Evolutionary conservation across 2,797 vertebrate genomes (phyloP), one percentile per base, ranked within the genome.

Genomic region (Melanotaenia maccullochi): DNA sequence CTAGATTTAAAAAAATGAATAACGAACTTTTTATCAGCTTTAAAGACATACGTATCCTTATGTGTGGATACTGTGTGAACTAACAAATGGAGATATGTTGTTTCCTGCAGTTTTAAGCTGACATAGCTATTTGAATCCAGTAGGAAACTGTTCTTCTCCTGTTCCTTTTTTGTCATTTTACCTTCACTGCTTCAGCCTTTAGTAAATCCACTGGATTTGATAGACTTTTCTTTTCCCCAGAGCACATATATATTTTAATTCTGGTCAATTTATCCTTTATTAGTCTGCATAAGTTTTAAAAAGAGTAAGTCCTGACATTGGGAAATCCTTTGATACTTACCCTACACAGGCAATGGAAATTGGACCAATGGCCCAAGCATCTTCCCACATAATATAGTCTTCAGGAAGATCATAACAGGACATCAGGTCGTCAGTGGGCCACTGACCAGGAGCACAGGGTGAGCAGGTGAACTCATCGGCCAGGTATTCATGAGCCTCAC

Each of bases 321-420:
- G 2, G 20, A 33, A 51, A 56, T 3, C 9, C 13, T 22, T 65
- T 61, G 36, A 66, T 69, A 78, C 93, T 92, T 78, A 94, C 92
- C 98, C 98, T 84, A 97, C 94, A 68, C 97, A 99, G 11, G 98
- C 97, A 3, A 99, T 97, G 22, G 96, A 96, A 81, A 99, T 97
- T 0, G 98, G 98, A 18, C 97, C 98, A 22, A 99, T 97, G 56
- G 98, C 97, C 98, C 98, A 99, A 78, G 96, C 97, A 40, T 99
- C 98, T 89, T 98, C 97, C 98, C 98, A 99, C 92, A 95, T 97
- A 82, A 99, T 99, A 78, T 99, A 99, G 90, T 99, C 98, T 92
- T 99, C 98, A 0, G 98, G 97, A 65, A 99, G 94, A 83, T 99
- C 96, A 0, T 95, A 99, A 79, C 98, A 99, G 68, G 96, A 94